phyloP scores from a whole-genome alignment of 2,113 vertebrate genomes.

The Enhydra lutris region DNA sequence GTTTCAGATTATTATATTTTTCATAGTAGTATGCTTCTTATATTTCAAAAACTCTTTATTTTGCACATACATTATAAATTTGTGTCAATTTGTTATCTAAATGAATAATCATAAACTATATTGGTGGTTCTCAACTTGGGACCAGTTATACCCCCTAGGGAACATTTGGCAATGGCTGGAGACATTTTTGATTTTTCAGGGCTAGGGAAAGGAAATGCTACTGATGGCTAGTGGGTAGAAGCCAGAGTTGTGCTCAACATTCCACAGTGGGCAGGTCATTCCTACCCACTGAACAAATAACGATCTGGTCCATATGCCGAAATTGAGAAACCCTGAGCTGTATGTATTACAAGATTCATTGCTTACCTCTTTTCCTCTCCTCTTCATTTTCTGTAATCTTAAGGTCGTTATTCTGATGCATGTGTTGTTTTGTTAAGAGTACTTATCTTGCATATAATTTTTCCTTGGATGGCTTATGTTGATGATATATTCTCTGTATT shows the following conservation, averaged over 20 bases:
- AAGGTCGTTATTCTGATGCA: not conserved
- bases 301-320: not conserved
- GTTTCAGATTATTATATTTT: slow-evolving; percentile 51
- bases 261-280: not conserved
- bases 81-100: slow-evolving; percentile 47
- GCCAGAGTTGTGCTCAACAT: not conserved
- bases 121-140: not conserved
- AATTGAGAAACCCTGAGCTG: not conserved
- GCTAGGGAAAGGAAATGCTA: not conserved
- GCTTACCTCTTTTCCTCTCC: not conserved
- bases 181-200: not conserved
- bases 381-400: slow-evolving; percentile 17
- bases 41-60: slow-evolving; percentile 47
- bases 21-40: slow-evolving; percentile 14
- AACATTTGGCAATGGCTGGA: slow-evolving; percentile 5
- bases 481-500: slow-evolving; percentile 15
- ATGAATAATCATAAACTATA: slow-evolving; percentile 22
- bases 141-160: not conserved
- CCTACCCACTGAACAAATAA: not conserved
- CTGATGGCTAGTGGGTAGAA: not conserved
- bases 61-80: slow-evolving; percentile 17
- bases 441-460: slow-evolving; percentile 37
- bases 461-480: slow-evolving; percentile 22
- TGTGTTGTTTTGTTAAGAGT: slow-evolving; percentile 28
- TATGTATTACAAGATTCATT: not conserved